These are phyloP conservation scores for Taurulus bubalis DNA, from an alignment of 2,113 vertebrate genomes.

Conservation along the genomic window DNA sequence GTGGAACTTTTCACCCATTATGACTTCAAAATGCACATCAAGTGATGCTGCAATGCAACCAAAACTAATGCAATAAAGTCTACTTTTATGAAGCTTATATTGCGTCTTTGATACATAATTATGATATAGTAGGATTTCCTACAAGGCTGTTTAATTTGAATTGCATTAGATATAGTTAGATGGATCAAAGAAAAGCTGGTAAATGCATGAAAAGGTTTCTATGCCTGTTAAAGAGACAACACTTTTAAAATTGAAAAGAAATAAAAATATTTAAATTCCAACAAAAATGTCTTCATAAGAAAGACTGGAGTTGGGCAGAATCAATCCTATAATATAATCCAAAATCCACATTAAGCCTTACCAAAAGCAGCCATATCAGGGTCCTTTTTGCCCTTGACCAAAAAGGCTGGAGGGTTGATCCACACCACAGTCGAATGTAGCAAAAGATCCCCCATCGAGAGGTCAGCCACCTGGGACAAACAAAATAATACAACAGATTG, in stretches of 20 bases:
- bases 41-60: neutral
- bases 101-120: neutral
- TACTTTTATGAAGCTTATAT: neutral
- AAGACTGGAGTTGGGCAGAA: neutral
- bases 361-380: constrained; percentile 94
- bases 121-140: neutral
- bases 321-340: neutral
- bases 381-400: constrained; percentile 95
- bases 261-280: neutral
- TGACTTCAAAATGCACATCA: neutral
- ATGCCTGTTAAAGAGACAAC: neutral
- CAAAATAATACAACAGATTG: neutral
- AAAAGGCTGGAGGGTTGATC: constrained; percentile 91
- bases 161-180: neutral
- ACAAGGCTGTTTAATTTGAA: neutral
- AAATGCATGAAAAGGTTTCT: neutral
- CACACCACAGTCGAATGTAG: constrained; percentile 91
- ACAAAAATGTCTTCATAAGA: neutral
- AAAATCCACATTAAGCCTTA: constrained; percentile 53
- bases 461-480: constrained; percentile 90
- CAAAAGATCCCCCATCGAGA: constrained; percentile 97
- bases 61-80: neutral
- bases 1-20: neutral
- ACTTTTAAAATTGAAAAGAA: neutral
- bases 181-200: neutral